Base-by-base conservation (phyloP, 2,797 vertebrate genomes). In the Anniella stebbinsi region DNA sequence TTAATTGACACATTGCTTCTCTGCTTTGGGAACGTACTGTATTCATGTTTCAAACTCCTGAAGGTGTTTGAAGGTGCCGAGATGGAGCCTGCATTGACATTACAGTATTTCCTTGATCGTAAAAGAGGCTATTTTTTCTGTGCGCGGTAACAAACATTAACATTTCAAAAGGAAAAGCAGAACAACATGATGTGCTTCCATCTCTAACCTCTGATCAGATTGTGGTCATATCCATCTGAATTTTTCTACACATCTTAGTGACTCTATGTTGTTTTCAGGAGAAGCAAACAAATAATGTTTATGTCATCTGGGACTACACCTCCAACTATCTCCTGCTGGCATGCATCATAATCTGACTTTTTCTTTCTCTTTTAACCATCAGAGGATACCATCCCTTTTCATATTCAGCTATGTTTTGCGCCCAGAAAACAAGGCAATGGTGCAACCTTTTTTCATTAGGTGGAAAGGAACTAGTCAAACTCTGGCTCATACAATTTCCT, bases 251-350 rank as follows among this genome's bases (percentile, higher is more conserved):
- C 33, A 7, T 87, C 78, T 75, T 51, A n/a, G 28, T 1, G 3
- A 10, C 21, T 83, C 4, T 84, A 41, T 87, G 13, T 77, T 87
- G 66, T 91, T 93, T 76, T 33, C 48, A 84, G 75, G 3, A 48
- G 77, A 93, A 93, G 82, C 76, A 89, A 94, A 89, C 1, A 77
- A 66, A 60, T 83, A 88, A 38, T 78, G 84, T 89, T 11, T 6
- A 23, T 36, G n/a, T n/a, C 67, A 38, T 88, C 72, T 77, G 12
- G 72, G 1, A 87, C 36, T 7, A 23, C 36, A 11, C 48, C 76
- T 91, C 25, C 72, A 90, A 13, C 45, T 76, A 87, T 91, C 89
- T 88, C 87, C 75, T 60, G 0, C 80, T 21, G 1, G n/a, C 69
- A 72, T 86, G 38, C 1, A 87, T 92, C 89, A 87, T 0, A 86